Evolutionary conservation across 2,888 invertebrate species (phyloP), one percentile per base, ranked within the genome.

Genomic region (Drosophila merina): DNA sequence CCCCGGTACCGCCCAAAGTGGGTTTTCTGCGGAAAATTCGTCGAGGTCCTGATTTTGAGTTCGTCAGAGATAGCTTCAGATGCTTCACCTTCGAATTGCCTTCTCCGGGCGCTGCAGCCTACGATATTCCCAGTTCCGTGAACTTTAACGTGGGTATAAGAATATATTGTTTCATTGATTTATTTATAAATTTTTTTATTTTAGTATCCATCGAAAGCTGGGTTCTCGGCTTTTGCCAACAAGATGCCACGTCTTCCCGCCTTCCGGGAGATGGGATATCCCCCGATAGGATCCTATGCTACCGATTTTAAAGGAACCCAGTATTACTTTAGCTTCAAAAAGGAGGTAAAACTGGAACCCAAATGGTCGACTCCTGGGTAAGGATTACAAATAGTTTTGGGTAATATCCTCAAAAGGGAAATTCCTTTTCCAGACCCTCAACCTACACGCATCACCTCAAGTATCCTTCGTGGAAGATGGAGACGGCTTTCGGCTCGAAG

Each of bases 21-120:
- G 93, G 93, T 55, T 94, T 94, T 72, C 93, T 93, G 0, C 92
- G 93, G 0, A 90, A 91, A 0, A 77, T 93, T 78, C 0, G 85
- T 81, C 10, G 93, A 93, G 0, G 92, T 93, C 5, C 73, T 74
- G 3, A 52, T 93, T 74, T 92, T 91, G 52, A 90, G 93, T 93
- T 93, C 71, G 93, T 94, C 93, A 91, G 93, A 30, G 86, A 92
- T 5, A 76, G 87, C 0, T 82, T 88, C 4, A 7, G 7, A 8
- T 42, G 40, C 40, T 42, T 14, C 20, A 82, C 79, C 0, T 92
- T 93, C 55, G 54, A 64, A 1, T 74, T 73, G 0, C 76, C 64
- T 1, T 60, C 59, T 55, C 90, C 89, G 3, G 89, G 90, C 45
- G 91, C 92, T 7, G 72, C 74, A 25, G 74, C 84, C 4, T 88